Base-by-base conservation (phyloP, 2,888 invertebrate species). In the Timema cristinae region DNA sequence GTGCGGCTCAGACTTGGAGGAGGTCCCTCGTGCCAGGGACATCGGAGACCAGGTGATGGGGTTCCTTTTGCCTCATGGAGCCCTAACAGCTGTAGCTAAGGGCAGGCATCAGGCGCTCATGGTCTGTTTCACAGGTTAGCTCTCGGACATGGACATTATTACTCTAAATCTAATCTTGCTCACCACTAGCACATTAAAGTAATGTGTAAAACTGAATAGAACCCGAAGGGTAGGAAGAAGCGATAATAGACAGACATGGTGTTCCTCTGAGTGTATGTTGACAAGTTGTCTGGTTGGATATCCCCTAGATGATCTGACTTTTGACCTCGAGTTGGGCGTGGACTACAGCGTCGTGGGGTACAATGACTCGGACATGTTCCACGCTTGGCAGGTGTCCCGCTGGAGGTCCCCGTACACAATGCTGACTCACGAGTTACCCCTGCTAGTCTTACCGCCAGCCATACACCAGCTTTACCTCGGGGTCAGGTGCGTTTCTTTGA, bases 401-500 rank as follows among this genome's bases (percentile, higher is more conserved):
- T 66, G 63, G 63, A n/a, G 8, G 49, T n/a, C 49, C 47, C 11
- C 61, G 54, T 10, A 59, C 13, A 73, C 70, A 71, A 50, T 63
- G 10, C 51, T 59, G 49, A n/a, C 2, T 63, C 10, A 66, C 63
- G 68, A 76, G 48, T 77, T 79, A 63, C 63, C 79, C 63, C 79
- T 78, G 61, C 78, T 68, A 74, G 78, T 79, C 52, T 71, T 80
- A 69, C 79, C 81, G 72, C 78, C 79, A 67, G 78, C 77, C 48
- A 79, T 78, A 7, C 74, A 75, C 66, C 76, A 76, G 11, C 78
- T 79, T 6, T 74, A 73, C 47, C 48, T 32, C 5, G 50, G 50
- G 50, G 66, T 72, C 50, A 50, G 56, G 70, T 61, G 49, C 13
- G 48, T 11, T 54, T 32, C 32, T 4, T 32, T 32, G 32, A 32